phyloP scores from a whole-genome alignment of 2,888 invertebrate genomes.

The Kryphioiulus occultus region DNA sequence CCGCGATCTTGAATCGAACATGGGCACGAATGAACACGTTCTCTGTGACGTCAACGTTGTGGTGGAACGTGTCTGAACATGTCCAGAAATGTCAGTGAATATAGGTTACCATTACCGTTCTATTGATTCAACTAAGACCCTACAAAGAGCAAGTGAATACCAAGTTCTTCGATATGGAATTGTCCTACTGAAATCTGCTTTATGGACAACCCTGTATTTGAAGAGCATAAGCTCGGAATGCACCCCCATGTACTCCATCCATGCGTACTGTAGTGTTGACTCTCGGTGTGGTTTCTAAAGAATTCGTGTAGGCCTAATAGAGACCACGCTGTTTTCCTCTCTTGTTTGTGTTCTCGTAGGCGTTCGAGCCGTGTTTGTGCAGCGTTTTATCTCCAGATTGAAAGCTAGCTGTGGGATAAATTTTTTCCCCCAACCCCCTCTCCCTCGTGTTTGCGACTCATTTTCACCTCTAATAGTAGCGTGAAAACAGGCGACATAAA shows the following conservation, averaged over 20 bases:
- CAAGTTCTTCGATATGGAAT: too few species aligned
- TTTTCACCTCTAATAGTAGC: background rate
- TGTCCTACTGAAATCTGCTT: too few species aligned
- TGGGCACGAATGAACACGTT: too few species aligned
- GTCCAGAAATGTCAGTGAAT: background rate
- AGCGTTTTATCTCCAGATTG: constrained; percentile 17
- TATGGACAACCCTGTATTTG: too few species aligned
- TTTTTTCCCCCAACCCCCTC: background rate
- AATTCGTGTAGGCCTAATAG: constrained; percentile 29
- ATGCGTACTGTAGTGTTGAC: background rate
- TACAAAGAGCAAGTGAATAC: too few species aligned
- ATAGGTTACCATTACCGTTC: too few species aligned
- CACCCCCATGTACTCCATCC: background rate
- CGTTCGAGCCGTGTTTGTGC: background rate
- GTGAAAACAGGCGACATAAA: background rate
- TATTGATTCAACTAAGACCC: too few species aligned
- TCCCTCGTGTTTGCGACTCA: background rate
- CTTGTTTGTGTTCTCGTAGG: background rate
- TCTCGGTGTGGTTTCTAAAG: background rate
- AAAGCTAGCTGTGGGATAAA: constrained; percentile 16
- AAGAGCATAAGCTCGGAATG: background rate
- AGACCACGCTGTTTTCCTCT: constrained; percentile 17
- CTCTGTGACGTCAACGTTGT: too few species aligned
- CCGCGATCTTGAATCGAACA: too few species aligned
- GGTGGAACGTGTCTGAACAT: background rate